phyloP scores from a whole-genome alignment of 92 coral and sea anemone species.

The Parazoanthus atlanticus region DNA sequence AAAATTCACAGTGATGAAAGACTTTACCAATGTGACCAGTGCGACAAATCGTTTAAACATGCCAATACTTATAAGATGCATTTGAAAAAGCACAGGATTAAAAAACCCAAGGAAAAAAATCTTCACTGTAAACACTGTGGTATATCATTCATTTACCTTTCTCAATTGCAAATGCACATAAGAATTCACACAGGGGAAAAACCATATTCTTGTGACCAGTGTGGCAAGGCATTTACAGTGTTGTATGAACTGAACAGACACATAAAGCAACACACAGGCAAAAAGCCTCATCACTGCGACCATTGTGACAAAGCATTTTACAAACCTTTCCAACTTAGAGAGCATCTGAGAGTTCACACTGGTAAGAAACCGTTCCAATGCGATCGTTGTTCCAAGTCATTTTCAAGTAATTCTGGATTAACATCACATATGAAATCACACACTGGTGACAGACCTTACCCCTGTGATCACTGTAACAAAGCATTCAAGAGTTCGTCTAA shows the following conservation, averaged over 20 bases:
- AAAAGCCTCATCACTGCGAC: not conserved
- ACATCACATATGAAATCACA: not conserved
- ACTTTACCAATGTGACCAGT: slow-evolving; percentile 1
- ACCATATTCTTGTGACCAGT: not conserved
- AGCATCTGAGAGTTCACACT: not conserved
- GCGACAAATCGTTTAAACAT: slow-evolving; percentile 4
- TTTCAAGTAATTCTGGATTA: not conserved
- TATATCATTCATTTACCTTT: not conserved
- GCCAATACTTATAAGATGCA: slow-evolving; percentile 1
- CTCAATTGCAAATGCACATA: not conserved
- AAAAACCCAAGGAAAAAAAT: not conserved
- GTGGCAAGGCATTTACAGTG: slow-evolving; percentile 3
- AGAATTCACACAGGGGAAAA: slow-evolving; percentile 3
- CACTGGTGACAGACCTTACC: not conserved
- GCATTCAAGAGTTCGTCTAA: not conserved
- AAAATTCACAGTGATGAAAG: slow-evolving; percentile 20
- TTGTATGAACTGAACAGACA: slow-evolving; percentile 2
- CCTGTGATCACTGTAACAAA: not conserved
- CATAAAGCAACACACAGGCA: not conserved
- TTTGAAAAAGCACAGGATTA: not conserved
- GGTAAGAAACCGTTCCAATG: not conserved
- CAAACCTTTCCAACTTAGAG: not conserved
- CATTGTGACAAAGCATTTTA: slow-evolving; percentile 4
- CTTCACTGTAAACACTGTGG: slow-evolving; percentile 1
- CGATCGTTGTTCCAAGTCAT: slow-evolving; percentile 2